phyloP scores from a whole-genome alignment of 2,888 invertebrate species.

The Agonopterix alstromeriana region DNA sequence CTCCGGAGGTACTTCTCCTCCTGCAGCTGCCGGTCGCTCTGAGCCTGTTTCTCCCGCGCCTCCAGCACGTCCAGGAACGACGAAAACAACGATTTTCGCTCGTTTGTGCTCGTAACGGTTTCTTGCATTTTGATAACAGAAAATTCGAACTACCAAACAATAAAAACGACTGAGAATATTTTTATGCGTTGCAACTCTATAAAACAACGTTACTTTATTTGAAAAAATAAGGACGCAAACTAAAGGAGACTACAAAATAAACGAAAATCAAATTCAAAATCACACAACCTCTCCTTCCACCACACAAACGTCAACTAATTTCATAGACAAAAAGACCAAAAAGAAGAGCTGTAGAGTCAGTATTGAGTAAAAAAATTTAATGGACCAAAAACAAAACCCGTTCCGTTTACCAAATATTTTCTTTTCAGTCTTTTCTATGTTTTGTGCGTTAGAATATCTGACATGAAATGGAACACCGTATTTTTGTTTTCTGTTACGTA shows the following conservation, averaged over 20 bases:
- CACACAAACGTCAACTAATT: constrained; percentile 44
- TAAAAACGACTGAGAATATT: background rate
- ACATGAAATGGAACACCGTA: too few relatives aligned
- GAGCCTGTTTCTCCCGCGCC: constrained; percentile 51
- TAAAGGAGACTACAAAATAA: constrained; percentile 27
- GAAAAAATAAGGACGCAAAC: constrained; percentile 16
- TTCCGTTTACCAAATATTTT: too few relatives aligned
- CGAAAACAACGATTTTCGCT: constrained; percentile 63
- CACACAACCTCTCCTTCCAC: constrained; percentile 34
- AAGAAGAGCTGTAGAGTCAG: too few relatives aligned
- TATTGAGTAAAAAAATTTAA: too few relatives aligned
- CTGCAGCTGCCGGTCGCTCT: constrained; percentile 54
- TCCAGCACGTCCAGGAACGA: constrained; percentile 62
- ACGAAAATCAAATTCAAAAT: constrained; percentile 46
- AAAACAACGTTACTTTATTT: constrained; percentile 5
- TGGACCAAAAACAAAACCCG: too few relatives aligned
- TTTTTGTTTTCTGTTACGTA: too few relatives aligned
- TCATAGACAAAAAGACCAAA: constrained; percentile 16
- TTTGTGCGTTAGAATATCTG: too few relatives aligned
- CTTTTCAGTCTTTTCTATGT: too few relatives aligned
- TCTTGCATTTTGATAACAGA: constrained; percentile 57
- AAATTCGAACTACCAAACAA: constrained; percentile 13
- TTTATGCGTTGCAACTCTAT: background rate
- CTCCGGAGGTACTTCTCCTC: constrained; percentile 62
- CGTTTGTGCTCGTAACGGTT: constrained; percentile 66